Evolutionary conservation across 2,888 invertebrate species (phyloP).

Genomic region (Amiota communis): DNA sequence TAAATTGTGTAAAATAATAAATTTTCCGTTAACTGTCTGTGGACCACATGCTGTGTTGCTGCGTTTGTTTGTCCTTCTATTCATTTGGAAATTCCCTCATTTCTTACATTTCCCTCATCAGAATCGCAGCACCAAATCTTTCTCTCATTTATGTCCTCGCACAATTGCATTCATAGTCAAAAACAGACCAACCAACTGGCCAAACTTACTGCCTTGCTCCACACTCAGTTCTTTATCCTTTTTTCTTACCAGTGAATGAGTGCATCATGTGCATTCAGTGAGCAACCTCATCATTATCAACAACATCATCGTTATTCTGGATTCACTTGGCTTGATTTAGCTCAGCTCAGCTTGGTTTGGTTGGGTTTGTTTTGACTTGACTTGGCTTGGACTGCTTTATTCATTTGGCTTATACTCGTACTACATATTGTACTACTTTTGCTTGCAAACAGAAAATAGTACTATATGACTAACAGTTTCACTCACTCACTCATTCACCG

Average conservation of each 20-base stretch:
- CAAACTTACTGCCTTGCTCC: neutral
- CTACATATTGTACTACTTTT: neutral
- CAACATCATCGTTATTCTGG: neutral
- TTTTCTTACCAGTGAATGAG: neutral
- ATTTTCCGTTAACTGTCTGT: conserved; percentile 64
- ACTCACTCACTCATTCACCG: neutral
- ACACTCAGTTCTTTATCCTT: neutral
- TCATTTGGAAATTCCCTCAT: conserved; percentile 26
- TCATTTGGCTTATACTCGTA: conserved; percentile 31
- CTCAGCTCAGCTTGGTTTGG: neutral
- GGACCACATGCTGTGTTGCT: conserved; percentile 59
- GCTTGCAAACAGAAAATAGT: neutral
- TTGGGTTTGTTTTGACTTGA: conserved; percentile 32
- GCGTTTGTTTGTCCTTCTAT: conserved; percentile 37
- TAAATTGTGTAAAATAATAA: conserved; percentile 67
- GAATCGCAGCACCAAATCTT: neutral
- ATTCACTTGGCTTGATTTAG: no score
- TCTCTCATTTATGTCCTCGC: neutral
- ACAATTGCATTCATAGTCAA: no score
- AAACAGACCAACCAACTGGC: no score
- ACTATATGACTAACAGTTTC: neutral
- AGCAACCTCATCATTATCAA: no score
- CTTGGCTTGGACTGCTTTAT: conserved; percentile 28
- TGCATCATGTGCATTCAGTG: neutral
- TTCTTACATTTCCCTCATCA: conserved; percentile 15